Base-by-base conservation (phyloP, 2,888 invertebrate species). In the Drosophila kuntzei region DNA sequence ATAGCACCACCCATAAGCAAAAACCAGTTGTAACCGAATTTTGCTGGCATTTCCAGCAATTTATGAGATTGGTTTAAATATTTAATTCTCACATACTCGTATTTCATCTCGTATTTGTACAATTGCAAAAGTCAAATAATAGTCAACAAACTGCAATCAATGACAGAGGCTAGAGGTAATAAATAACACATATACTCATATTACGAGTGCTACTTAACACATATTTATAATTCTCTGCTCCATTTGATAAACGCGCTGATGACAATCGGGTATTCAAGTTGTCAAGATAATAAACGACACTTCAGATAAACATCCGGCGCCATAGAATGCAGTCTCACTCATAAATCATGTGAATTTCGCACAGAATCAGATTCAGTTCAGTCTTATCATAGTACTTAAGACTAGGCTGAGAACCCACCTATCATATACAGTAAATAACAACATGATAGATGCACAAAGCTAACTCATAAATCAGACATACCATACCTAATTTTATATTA, bases 251-350 rank as follows among this genome's bases (percentile, higher is more conserved):
- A 55, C 57, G 37, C 55, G 29, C 37, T 34, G 39, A 67, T 80
- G 61, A 46, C 75, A 78, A 64, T 60, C 53, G 46, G 67, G 64
- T 79, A 71, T 78, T 80, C 60, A 67, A 68, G 53, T 62, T 78
- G 67, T 78, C 81, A 71, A 68, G 75, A 75, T 79, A 75, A 79
- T 71, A 70, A 74, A 74, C 70, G 55, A 14, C 70, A 70, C 70
- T 70, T 62, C 62, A 80, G 78, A 78, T 79, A 78, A 75, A 62
- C 62, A 78, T 67, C 62, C 73, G 65, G 57, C 22, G 58, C 73
- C 73, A 72, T 74, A 77, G 77, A 76, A 62, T 73, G 74, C 78
- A 67, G 68, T 36, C 41, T 41, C 78, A 47, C 55, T 41, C 58
- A 64, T 73, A 80, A 80, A 80, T 80, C 59, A 76, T 76, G 39